These are phyloP conservation scores for Tinea pellionella DNA, from an alignment of 2,888 invertebrate species.

Conservation along the genomic window DNA sequence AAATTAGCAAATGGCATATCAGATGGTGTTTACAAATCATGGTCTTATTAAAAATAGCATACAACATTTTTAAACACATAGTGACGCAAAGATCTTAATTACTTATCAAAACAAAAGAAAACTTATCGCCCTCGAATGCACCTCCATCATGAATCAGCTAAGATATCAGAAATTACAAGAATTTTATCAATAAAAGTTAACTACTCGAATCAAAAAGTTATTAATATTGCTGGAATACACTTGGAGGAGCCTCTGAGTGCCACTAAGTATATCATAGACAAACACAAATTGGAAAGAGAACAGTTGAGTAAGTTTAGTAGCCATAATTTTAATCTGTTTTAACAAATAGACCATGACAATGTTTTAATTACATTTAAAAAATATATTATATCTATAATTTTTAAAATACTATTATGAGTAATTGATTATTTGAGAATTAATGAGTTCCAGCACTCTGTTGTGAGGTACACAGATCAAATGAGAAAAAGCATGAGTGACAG, in stretches of 20 bases:
- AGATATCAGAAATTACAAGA: background rate
- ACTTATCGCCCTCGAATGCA: background rate
- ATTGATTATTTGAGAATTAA: too few species aligned
- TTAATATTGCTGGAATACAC: too few species aligned
- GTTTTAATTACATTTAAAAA: too few species aligned
- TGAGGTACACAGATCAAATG: too few species aligned
- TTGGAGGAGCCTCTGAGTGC: too few species aligned
- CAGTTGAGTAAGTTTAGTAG: background rate
- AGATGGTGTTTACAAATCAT: background rate
- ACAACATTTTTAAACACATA: background rate
- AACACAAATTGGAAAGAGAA: background rate
- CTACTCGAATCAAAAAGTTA: too few species aligned
- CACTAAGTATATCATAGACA: background rate
- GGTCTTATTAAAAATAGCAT: background rate
- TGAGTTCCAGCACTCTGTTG: too few species aligned
- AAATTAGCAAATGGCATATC: background rate
- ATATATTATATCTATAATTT: too few species aligned
- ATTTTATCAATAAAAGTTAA: too few species aligned
- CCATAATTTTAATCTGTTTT: background rate
- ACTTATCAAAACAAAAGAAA: background rate
- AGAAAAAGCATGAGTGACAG: too few species aligned
- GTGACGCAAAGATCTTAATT: background rate
- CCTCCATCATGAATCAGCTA: background rate
- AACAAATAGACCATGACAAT: background rate
- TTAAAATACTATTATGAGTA: too few species aligned